Conservation (phyloP, 2,113 vertebrate genomes). For the Pygoscelis antarcticus region DNA sequence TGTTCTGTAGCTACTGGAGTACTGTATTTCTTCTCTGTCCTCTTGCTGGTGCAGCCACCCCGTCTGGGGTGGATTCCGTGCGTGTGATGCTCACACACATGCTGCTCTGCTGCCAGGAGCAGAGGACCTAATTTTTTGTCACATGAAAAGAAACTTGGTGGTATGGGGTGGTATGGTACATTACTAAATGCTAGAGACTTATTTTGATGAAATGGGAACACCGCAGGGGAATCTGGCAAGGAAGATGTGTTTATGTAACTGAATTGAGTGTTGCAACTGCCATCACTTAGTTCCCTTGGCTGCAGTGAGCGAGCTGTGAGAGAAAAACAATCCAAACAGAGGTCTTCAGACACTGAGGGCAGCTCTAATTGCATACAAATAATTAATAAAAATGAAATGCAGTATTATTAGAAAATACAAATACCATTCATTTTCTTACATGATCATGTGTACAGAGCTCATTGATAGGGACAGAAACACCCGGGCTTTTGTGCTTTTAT, state of each 20-base stretch:
- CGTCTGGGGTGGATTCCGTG: not conserved
- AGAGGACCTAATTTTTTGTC: conserved; percentile 30
- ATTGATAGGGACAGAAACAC: not conserved
- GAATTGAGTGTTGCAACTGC: conserved; percentile 66
- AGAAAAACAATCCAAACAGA: conserved; percentile 60
- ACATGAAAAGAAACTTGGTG: conserved; percentile 46
- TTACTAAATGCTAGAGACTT: conserved; percentile 51
- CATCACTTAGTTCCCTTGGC: conserved; percentile 63
- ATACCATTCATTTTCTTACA: not conserved
- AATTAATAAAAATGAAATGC: conserved; percentile 23
- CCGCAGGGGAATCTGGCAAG: conserved; percentile 63
- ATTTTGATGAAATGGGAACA: conserved; percentile 54
- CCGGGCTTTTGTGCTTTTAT: not conserved
- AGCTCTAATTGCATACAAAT: conserved; percentile 44
- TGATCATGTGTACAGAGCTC: not conserved
- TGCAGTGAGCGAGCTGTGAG: conserved; percentile 29
- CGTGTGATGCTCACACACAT: conserved; percentile 11
- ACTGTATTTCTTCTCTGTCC: not conserved
- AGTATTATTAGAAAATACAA: not conserved
- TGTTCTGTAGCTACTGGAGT: not conserved
- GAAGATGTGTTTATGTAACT: conserved; percentile 63
- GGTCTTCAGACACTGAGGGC: conserved; percentile 31
- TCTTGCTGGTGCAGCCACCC: not conserved
- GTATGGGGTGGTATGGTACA: conserved; percentile 45
- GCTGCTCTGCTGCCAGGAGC: conserved; percentile 25